These are phyloP conservation scores for Pseudomyrmex gracilis DNA, from an alignment of 1,140 invertebrate genomes.

Conservation along the genomic window DNA sequence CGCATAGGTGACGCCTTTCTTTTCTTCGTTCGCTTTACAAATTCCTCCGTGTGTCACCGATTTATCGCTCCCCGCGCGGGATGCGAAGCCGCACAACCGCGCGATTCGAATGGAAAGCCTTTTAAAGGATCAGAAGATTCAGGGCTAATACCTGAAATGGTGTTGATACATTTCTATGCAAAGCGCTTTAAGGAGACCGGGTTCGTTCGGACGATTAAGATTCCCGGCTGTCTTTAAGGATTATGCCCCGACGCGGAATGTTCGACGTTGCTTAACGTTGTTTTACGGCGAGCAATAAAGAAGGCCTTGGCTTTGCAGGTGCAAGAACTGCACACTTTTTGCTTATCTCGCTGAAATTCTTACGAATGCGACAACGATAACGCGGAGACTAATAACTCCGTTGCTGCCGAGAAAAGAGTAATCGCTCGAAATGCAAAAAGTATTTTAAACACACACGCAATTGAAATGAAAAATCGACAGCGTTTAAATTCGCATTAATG, in stretches of 20 bases:
- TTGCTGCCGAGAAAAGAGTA: constrained; percentile 2
- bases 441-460: constrained; percentile 3
- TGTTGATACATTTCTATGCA: constrained; percentile 69
- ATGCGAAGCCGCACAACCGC: not conserved
- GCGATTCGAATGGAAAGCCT: constrained; percentile 41
- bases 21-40: not conserved
- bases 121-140: constrained; percentile 33
- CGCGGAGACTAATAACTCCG: constrained; percentile 18
- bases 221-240: constrained; percentile 59
- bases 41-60: constrained; percentile 57
- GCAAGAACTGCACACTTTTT: constrained; percentile 38
- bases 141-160: constrained; percentile 50
- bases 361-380: constrained; percentile 51
- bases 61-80: constrained; percentile 31
- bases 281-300: constrained; percentile 62
- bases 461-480: no score
- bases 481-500: not conserved
- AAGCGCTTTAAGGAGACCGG: constrained; percentile 62
- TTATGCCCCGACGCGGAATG: constrained; percentile 43
- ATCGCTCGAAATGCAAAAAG: not conserved
- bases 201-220: constrained; percentile 68
- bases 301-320: constrained; percentile 45
- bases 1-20: not conserved
- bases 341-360: constrained; percentile 43
- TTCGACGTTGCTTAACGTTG: constrained; percentile 29